These are phyloP conservation scores for Eulemur mongoz DNA, from an alignment of 2,797 vertebrate species.

Conservation along the genomic window DNA sequence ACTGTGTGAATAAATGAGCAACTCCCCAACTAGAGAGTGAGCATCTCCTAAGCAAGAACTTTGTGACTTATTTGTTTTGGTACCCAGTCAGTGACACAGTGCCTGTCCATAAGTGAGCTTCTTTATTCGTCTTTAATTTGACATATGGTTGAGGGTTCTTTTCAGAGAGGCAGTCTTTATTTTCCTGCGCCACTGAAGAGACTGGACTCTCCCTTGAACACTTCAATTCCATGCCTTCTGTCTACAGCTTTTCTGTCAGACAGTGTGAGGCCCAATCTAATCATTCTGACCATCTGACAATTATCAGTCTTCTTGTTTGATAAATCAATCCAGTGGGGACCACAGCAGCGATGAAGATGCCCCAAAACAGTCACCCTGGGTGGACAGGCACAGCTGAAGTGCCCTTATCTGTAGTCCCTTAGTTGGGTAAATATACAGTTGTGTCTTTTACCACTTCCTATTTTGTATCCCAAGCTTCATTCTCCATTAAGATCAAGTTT, in stretches of 20 bases:
- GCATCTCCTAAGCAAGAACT: background rate
- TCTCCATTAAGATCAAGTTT: slow-evolving; percentile 73
- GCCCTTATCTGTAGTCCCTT: background rate
- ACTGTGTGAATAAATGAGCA: background rate
- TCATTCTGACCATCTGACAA: background rate
- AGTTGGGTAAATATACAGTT: background rate
- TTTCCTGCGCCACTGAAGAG: background rate
- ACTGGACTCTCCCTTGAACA: background rate
- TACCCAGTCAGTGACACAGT: background rate
- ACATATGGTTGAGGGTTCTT: background rate
- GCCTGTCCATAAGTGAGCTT: background rate
- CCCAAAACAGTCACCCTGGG: background rate
- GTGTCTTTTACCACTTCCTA: slow-evolving; percentile 29
- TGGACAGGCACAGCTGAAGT: background rate
- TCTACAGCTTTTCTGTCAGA: background rate
- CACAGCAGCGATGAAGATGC: background rate
- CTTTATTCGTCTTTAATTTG: background rate
- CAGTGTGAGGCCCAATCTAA: background rate
- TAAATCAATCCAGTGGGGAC: background rate
- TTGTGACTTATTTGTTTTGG: background rate
- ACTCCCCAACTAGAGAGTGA: background rate
- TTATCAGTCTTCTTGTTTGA: background rate
- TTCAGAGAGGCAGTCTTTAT: background rate
- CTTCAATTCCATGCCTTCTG: background rate
- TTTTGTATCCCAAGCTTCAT: slow-evolving; percentile 38